Evolutionary conservation across 1,140 invertebrate genomes (phyloP).

Genomic region (Orius laevigatus): DNA sequence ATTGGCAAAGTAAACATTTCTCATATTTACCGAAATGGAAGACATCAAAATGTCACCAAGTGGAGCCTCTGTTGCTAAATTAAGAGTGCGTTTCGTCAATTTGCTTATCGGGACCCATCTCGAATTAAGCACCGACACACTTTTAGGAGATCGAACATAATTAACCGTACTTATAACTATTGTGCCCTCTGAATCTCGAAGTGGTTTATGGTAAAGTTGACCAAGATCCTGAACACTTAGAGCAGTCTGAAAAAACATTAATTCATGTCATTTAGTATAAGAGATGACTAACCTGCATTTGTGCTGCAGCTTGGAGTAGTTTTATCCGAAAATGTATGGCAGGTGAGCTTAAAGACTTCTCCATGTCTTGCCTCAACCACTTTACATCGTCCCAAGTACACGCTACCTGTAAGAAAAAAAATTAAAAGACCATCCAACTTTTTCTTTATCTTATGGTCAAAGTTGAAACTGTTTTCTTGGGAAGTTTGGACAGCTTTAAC

Average conservation of each 20-base stretch:
- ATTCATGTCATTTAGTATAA: neutral
- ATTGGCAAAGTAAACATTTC: neutral
- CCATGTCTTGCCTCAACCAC: slow-evolving; percentile 74
- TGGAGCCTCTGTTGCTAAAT: slow-evolving; percentile 51
- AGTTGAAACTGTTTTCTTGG: slow-evolving; percentile 3
- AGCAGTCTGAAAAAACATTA: slow-evolving; percentile 38
- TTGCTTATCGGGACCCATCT: slow-evolving; percentile 77
- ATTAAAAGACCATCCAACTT: slow-evolving; percentile 6
- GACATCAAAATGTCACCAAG: slow-evolving; percentile 67
- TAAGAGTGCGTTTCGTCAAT: slow-evolving; percentile 35
- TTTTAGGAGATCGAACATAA: slow-evolving; percentile 65
- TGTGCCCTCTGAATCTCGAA: slow-evolving; percentile 73
- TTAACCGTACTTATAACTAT: slow-evolving; percentile 79
- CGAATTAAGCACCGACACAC: slow-evolving; percentile 67
- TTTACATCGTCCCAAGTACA: slow-evolving; percentile 94
- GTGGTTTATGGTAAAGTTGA: slow-evolving; percentile 77
- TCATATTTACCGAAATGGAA: slow-evolving; percentile 44
- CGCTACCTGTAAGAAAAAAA: slow-evolving; percentile 42
- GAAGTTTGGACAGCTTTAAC: neutral
- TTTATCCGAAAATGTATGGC: slow-evolving; percentile 80
- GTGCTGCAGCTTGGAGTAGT: slow-evolving; percentile 71
- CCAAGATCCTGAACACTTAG: slow-evolving; percentile 82
- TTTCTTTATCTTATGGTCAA: neutral
- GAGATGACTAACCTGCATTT: slow-evolving; percentile 64
- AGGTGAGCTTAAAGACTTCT: slow-evolving; percentile 76